Conservation (phyloP, 2,113 vertebrate genomes). For the Brachypodius melanocephalos region DNA sequence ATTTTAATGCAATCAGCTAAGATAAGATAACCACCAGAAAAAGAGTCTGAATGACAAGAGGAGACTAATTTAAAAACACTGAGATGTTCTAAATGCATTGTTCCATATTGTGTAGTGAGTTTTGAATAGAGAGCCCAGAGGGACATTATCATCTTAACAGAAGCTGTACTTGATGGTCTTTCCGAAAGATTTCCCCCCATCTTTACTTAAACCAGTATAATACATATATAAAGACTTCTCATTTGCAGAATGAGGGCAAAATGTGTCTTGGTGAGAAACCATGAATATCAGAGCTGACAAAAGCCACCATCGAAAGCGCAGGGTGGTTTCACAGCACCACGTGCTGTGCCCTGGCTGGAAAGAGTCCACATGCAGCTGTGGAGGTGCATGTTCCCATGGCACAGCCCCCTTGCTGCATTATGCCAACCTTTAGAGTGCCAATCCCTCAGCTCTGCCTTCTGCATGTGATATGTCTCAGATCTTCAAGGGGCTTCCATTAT, state of each 20-base stretch:
- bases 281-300: background rate
- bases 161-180: background rate
- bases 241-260: background rate
- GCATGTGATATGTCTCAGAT: background rate
- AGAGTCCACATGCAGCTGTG: background rate
- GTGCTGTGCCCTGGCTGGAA: background rate
- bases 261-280: background rate
- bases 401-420: background rate
- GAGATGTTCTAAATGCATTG: background rate
- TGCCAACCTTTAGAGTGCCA: background rate
- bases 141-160: background rate
- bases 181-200: background rate
- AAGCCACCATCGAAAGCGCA: background rate
- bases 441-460: background rate
- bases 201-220: background rate
- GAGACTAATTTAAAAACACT: background rate
- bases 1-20: background rate
- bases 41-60: background rate
- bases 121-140: background rate
- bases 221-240: background rate
- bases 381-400: fast-evolving
- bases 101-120: background rate
- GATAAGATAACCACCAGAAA: background rate
- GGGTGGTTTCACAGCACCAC: background rate
- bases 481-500: background rate